Evolutionary conservation across 2,113 vertebrate species (phyloP).

Genomic region (Misgurnus anguillicaudatus): DNA sequence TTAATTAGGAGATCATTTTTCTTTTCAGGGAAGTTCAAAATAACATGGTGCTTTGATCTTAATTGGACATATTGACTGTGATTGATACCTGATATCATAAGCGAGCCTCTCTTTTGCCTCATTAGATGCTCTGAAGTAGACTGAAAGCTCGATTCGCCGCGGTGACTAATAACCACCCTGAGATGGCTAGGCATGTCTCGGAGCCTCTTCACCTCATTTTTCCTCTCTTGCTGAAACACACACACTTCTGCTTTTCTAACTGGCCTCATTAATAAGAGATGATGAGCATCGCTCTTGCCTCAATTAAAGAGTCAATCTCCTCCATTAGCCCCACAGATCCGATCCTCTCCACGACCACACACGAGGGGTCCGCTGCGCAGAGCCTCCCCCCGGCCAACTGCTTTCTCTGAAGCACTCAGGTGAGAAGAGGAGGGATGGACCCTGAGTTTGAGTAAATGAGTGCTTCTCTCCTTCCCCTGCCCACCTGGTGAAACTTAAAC

Average conservation of each 20-base stretch:
- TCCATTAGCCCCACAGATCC: slow-evolving; percentile 65
- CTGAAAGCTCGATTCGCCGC: slow-evolving; percentile 7
- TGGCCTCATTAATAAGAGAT: slow-evolving; percentile 72
- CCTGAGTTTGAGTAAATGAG: slow-evolving; percentile 66
- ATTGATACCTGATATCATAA: slow-evolving; percentile 79
- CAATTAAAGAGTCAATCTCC: slow-evolving; percentile 77
- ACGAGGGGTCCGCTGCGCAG: slow-evolving; percentile 72
- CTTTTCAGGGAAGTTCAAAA: slow-evolving; percentile 69
- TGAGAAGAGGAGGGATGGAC: slow-evolving; percentile 49
- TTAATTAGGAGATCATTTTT: slow-evolving; percentile 75
- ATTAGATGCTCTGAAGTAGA: slow-evolving; percentile 68
- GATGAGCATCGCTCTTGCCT: slow-evolving; percentile 71
- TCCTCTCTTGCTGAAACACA: slow-evolving; percentile 13
- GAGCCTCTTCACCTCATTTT: slow-evolving; percentile 68
- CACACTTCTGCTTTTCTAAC: slow-evolving; percentile 60
- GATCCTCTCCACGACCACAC: slow-evolving; percentile 70
- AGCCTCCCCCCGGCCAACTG: slow-evolving; percentile 67
- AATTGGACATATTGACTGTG: slow-evolving; percentile 67
- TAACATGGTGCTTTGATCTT: slow-evolving; percentile 76
- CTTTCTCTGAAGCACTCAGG: slow-evolving; percentile 62
- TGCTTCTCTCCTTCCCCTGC: slow-evolving; percentile 61
- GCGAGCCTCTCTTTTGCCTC: slow-evolving; percentile 74
- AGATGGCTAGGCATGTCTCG: slow-evolving; percentile 66
- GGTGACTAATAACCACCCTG: slow-evolving; percentile 47
- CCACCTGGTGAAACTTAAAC: slow-evolving; percentile 74